Evolutionary conservation across 2,797 vertebrate species (phyloP).

Genomic region (Galago senegalensis): DNA sequence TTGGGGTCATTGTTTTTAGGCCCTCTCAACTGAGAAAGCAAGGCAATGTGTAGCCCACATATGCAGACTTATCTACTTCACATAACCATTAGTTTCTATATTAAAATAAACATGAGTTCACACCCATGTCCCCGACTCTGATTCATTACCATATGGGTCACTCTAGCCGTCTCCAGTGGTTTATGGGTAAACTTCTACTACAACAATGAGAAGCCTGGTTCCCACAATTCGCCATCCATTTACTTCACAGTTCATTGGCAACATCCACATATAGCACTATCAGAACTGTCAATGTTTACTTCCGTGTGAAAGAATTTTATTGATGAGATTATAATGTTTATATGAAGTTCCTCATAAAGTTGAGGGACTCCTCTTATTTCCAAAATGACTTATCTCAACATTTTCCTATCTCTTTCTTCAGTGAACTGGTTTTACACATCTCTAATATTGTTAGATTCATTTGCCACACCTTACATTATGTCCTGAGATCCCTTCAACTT

Average conservation of each 20-base stretch:
- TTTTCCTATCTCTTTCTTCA: neutral
- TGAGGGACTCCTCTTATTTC: neutral
- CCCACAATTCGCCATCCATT: neutral
- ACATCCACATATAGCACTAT: neutral
- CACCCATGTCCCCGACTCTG: neutral
- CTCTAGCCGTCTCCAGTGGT: neutral
- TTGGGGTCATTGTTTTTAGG: neutral
- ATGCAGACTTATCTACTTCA: neutral
- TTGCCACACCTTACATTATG: neutral
- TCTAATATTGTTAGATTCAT: neutral
- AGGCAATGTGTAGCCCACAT: neutral
- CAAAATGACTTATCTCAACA: neutral
- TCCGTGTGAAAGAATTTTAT: neutral
- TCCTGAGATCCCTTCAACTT: neutral
- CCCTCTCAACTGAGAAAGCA: neutral
- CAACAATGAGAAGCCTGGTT: neutral
- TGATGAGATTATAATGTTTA: neutral
- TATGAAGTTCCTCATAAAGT: neutral
- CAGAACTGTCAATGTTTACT: neutral
- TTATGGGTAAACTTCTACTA: neutral
- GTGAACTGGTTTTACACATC: neutral
- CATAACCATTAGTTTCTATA: neutral
- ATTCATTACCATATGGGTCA: neutral
- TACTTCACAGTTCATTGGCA: conserved; percentile 13
- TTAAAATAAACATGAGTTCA: neutral